Conservation (phyloP, 1,140 invertebrate genomes). For the Laodelphax striatellus region DNA sequence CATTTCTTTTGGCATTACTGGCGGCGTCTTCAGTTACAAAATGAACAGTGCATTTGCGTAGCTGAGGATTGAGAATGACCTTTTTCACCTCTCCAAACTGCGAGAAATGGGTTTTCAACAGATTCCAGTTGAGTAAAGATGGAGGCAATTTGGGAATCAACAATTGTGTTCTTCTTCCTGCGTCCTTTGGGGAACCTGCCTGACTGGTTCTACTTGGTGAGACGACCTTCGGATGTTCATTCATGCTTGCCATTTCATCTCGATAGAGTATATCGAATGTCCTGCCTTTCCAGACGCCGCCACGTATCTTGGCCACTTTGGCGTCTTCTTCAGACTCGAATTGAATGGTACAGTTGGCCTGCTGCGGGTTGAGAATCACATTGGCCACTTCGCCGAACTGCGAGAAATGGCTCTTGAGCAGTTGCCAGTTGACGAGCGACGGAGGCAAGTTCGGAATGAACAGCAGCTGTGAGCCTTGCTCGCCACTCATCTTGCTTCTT, state of each 20-base stretch:
- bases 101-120: conserved; percentile 7
- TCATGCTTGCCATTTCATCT: neutral
- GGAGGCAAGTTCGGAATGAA: neutral
- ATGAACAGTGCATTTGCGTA: neutral
- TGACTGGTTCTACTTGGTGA: neutral
- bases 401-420: conserved; percentile 7
- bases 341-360: neutral
- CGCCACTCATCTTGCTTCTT: too few relatives aligned
- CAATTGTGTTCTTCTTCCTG: neutral
- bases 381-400: conserved; percentile 6
- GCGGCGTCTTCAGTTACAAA: conserved; percentile 1
- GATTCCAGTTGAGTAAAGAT: conserved; percentile 1
- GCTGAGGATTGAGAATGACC: neutral
- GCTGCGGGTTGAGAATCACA: neutral
- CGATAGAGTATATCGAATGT: neutral
- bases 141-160: conserved; percentile 1
- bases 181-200: neutral
- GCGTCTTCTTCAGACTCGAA: conserved; percentile 1
- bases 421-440: neutral
- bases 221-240: neutral
- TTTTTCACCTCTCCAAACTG: conserved; percentile 7
- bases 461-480: neutral
- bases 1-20: neutral
- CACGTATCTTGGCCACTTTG: neutral
- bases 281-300: neutral